phyloP scores from a whole-genome alignment of 2,113 vertebrate genomes.

The Forbesichthys papilliferus region DNA sequence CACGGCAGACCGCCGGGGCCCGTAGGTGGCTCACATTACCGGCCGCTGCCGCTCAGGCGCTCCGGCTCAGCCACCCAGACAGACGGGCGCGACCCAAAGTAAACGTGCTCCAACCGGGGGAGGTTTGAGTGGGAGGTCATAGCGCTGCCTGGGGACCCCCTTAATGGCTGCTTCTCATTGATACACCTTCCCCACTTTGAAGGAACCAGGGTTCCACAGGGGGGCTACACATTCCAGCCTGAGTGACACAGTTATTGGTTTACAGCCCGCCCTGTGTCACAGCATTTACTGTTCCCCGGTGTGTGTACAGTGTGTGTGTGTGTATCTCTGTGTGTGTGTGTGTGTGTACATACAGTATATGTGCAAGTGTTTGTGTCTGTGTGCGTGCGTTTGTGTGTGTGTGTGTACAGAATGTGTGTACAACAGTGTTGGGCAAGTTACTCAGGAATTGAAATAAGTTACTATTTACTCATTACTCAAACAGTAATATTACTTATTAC shows the following conservation, averaged over 20 bases:
- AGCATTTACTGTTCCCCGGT: conserved; percentile 22
- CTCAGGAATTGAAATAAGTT: too few species aligned
- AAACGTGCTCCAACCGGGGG: conserved; percentile 33
- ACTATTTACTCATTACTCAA: too few species aligned
- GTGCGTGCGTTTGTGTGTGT: too few species aligned
- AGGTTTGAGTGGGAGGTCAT: conserved; percentile 27
- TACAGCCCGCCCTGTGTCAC: conserved; percentile 27
- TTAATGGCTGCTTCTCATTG: conserved; percentile 44
- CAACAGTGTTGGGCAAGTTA: too few species aligned
- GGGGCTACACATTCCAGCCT: conserved; percentile 23
- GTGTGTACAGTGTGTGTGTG: conserved; percentile 9
- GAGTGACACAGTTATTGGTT: conserved; percentile 45
- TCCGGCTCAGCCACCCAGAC: conserved; percentile 39
- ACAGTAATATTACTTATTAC: too few species aligned
- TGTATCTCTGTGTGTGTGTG: background rate
- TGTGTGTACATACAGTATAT: too few species aligned
- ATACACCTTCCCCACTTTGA: conserved; percentile 49
- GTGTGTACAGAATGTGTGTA: too few species aligned
- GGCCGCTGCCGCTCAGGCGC: conserved; percentile 52
- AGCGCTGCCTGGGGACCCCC: conserved; percentile 23
- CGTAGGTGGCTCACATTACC: conserved; percentile 38
- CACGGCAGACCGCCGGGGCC: background rate
- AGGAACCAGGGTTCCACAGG: conserved; percentile 24
- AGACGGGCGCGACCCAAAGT: conserved; percentile 43
- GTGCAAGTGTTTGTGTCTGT: too few species aligned